Base-by-base conservation (phyloP, 1,140 invertebrate genomes). In the Drosophila miranda region DNA sequence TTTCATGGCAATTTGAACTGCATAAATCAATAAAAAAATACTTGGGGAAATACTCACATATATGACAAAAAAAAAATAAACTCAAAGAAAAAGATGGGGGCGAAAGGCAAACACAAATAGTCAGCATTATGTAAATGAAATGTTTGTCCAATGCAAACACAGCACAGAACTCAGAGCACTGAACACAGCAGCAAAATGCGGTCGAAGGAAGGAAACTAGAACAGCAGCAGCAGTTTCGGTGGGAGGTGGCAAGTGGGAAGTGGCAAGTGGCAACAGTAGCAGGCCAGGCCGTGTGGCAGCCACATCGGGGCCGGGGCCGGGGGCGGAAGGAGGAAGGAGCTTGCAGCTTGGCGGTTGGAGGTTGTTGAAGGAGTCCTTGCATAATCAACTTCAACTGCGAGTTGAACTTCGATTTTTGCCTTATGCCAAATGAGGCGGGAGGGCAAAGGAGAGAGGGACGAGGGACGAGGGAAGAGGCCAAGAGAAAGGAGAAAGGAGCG, bases 81-180 rank as follows among this genome's bases (percentile, higher is more conserved):
- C 14, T 13, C 41, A 58, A 58, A 28, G 30, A 48, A 34, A 23
- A 13, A 30, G 14, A 38, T 11, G 30, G 6, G 61, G 57, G 60
- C 50, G 51, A 51, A 84, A 61, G 58, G 72, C 72, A 66, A 80
- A 86, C 49, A 61, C 60, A 74, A 81, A 86, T 86, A 81, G 63
- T 48, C 77, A 87, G 86, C 78, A 82, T 80, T 86, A 86, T 86
- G 82, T 61, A 86, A 86, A 82, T 86, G 75, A 78, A 86, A 86
- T 82, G 86, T 86, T 87, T 82, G 83, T 49, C 60, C 76, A 70
- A 62, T 69, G 77, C 77, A 80, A 78, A 81, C 61, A 69, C 57
- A 38, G 34, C 4, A 5, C 23, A 5, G 1, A 19, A 19, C 19
- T 2, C 19, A 1, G 19, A 38, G 34, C 4, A 5, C 23, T 0